Base-by-base conservation (phyloP, 2,888 invertebrate genomes). In the Tipula confusa region DNA sequence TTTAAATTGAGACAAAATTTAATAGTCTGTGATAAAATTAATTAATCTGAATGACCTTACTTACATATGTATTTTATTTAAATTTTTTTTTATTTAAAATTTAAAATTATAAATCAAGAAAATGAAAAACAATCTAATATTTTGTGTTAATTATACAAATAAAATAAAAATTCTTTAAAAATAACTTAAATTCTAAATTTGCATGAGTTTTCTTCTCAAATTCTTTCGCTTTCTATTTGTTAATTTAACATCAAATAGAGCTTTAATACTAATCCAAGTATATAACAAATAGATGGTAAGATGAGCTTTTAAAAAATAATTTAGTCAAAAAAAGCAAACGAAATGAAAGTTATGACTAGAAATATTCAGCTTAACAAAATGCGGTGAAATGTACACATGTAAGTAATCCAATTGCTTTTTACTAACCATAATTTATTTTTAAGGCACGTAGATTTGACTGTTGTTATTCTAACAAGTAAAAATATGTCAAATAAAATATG, bases 41-140 rank as follows among this genome's bases (percentile, higher is more conserved):
- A 64, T 64, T 64, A 64, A 64, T 64, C 64, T 64, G 64, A 64
- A 24, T 64, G 64, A 64, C 64, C 64, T 64, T 64, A 64, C 64
- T 64, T 64, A 64, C 64, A 64, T 64, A 64, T 64, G 64, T 64
- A 64, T 64, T 64, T 64, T 64, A 24, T 24, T 64, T 64, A n/a
- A 64, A 24, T 64, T 64, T 18, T 64, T 48, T 48, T 48, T 64
- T 64, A 64, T 18, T 64, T 24, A 24, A 64, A n/a, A 24, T 64
- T 64, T 64, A 24, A 64, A 64, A 48, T 48, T 48, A 48, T 48
- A 48, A 48, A 43, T 43, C 43, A 43, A 43, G n/a, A 43, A 43
- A 43, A n/a, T 3, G n/a, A n/a, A 33, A 33, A 33, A 6, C 64
- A 64, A 24, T 64, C 64, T 64, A 64, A 64, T 64, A 64, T 64